Evolutionary conservation across 2,113 vertebrate species (phyloP).

Genomic region (Pteruthius melanotis): DNA sequence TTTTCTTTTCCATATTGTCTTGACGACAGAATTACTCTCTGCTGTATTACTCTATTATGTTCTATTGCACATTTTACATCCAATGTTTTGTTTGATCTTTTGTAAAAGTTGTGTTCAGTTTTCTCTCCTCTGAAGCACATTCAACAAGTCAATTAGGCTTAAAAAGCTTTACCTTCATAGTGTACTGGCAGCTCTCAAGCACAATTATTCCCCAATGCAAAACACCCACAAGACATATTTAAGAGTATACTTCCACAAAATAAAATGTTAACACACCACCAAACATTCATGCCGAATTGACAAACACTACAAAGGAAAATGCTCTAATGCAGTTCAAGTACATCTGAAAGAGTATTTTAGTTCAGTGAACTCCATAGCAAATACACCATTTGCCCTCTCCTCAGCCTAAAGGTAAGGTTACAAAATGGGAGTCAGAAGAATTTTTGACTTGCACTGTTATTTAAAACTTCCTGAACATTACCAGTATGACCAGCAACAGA

Average conservation of each 20-base stretch:
- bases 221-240: neutral
- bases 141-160: slow-evolving; percentile 33
- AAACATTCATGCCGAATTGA: neutral
- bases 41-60: neutral
- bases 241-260: neutral
- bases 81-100: slow-evolving; percentile 39
- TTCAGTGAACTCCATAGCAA: neutral
- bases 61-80: neutral
- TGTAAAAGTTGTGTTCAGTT: neutral
- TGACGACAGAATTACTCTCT: slow-evolving; percentile 4
- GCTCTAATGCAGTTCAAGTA: neutral
- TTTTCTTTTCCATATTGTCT: neutral
- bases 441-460: neutral
- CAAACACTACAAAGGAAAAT: neutral
- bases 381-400: neutral
- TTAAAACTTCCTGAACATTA: neutral
- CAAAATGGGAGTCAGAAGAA: neutral
- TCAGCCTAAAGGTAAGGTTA: neutral
- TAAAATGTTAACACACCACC: neutral
- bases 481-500: neutral
- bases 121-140: slow-evolving; percentile 40
- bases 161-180: neutral
- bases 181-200: neutral
- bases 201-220: neutral
- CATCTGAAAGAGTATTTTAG: neutral